Conservation (phyloP, 2,888 invertebrate genomes). For the Archaeoteleia sp. region DNA sequence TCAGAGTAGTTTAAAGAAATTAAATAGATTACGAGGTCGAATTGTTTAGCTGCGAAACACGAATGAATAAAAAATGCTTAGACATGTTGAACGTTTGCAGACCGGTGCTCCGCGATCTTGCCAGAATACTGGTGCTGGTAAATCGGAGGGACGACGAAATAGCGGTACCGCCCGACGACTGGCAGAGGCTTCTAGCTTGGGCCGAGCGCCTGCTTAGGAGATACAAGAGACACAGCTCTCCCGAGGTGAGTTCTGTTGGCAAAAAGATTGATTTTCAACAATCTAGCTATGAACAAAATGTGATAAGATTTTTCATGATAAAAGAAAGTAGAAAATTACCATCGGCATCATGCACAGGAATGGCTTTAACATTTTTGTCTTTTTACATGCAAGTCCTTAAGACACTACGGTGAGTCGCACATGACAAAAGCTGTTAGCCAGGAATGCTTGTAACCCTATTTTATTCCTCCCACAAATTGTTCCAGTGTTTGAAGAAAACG, state of each 20-base stretch:
- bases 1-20: too few relatives aligned
- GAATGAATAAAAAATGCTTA: too few relatives aligned
- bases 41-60: too few relatives aligned
- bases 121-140: conserved; percentile 86
- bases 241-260: conserved; percentile 66
- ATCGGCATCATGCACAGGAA: neutral
- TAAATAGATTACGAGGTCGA: too few relatives aligned
- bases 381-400: conserved; percentile 69
- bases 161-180: conserved; percentile 86
- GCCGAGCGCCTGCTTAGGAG: conserved; percentile 81
- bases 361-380: conserved; percentile 40
- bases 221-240: conserved; percentile 74
- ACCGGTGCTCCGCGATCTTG: conserved; percentile 84
- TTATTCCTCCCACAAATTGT: too few relatives aligned
- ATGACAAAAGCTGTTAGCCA: conserved; percentile 38
- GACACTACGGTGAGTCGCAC: conserved; percentile 68
- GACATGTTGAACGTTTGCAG: conserved; percentile 78
- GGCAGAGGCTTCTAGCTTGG: conserved; percentile 89
- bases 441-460: conserved; percentile 31
- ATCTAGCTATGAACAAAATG: too few relatives aligned
- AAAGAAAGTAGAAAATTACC: conserved; percentile 13
- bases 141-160: conserved; percentile 84
- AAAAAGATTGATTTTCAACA: too few relatives aligned
- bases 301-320: too few relatives aligned
- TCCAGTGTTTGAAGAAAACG: conserved; percentile 12